Evolutionary conservation across 1,140 invertebrate genomes (phyloP).

Genomic region (Trichonephila clavipes): DNA sequence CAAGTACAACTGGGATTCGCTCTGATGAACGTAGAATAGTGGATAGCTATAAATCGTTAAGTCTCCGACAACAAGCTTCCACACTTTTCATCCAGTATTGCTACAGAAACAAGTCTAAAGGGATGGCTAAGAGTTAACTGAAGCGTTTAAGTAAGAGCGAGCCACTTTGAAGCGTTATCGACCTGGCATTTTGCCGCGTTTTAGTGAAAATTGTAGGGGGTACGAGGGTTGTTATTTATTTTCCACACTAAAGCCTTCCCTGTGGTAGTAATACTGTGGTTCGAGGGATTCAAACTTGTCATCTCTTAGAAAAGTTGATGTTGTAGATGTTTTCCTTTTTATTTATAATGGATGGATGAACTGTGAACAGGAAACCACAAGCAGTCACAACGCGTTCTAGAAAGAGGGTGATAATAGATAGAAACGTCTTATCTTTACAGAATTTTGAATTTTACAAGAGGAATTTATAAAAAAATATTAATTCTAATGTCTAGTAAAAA

Average conservation of each 20-base stretch:
- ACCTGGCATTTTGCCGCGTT: constrained; percentile 52
- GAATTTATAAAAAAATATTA: no score
- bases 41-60: constrained; percentile 12
- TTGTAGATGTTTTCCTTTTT: not conserved
- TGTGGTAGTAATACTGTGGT: constrained; percentile 31
- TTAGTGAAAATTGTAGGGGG: constrained; percentile 23
- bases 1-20: not conserved
- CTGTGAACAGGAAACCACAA: not conserved
- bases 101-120: constrained; percentile 48
- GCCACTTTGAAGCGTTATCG: constrained; percentile 20
- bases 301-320: not conserved
- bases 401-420: not conserved
- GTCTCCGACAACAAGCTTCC: constrained; percentile 7
- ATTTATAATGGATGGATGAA: not conserved
- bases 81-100: constrained; percentile 20
- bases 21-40: not conserved
- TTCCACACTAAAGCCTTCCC: not conserved
- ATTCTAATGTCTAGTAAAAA: no score
- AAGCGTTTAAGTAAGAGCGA: constrained; percentile 46
- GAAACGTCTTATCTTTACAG: no score
- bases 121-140: constrained; percentile 21
- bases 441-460: no score
- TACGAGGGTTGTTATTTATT: constrained; percentile 27
- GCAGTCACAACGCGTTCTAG: not conserved
- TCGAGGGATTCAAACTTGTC: constrained; percentile 30